Evolutionary conservation across 2,113 vertebrate species (phyloP), one percentile per base, ranked within the genome.

Genomic region (Melanocharis versteri): DNA sequence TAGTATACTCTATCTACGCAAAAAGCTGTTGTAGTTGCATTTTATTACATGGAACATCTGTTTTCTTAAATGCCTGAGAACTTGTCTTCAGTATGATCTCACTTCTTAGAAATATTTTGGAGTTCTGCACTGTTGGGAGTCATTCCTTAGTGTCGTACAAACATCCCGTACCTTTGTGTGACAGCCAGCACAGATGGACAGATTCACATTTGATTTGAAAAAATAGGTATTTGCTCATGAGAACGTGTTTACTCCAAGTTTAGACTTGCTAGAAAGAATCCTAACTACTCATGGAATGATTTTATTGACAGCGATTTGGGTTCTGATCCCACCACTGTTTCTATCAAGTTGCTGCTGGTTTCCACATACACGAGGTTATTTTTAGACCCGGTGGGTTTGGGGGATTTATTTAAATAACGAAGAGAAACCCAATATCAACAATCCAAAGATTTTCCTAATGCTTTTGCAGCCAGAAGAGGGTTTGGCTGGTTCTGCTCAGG

Each of bases 291-390:
- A 0, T 40, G 10, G 58, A 50, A 47, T 48, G 24, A 27, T 86
- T 90, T 51, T 78, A 33, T 35, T 84, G 37, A 5, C n/a, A 23
- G 4, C 24, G 31, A 28, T 72, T 83, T 50, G 7, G 44, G 42
- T 71, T 50, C 31, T 69, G 28, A 60, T 70, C 68, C 64, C 8
- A 3, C 30, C 50, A 23, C 30, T 51, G 22, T 86, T 77, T 54
- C 64, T 56, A 0, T 54, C 9, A 3, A 33, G 15, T 31, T 1
- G 0, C 47, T 88, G 28, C 77, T 70, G 24, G 10, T 4, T 42
- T 83, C 39, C 12, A 6, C 13, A 22, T 51, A 4, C 19, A 47
- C 8, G 0, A 42, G 5, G 37, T 60, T 58, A 14, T 26, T 93
- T 70, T 39, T 47, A 66, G 56, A 18, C 53, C 30, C 8, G 3